Evolutionary conservation across 2,797 vertebrate species (phyloP).

Genomic region (Nannoperca obscura): DNA sequence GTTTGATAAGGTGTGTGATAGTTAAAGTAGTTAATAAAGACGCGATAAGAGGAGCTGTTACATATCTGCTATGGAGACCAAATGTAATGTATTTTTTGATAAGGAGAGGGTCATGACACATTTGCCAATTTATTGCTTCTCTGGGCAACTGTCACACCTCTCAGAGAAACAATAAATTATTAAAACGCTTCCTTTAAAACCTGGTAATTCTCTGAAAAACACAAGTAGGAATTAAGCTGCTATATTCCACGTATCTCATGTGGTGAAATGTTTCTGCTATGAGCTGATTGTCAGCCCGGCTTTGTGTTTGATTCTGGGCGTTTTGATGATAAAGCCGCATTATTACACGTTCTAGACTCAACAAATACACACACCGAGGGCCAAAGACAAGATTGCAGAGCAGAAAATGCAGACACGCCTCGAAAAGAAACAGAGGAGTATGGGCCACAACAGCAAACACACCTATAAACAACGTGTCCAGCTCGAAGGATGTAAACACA

Average conservation of each 20-base stretch:
- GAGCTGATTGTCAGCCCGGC: conserved; percentile 12
- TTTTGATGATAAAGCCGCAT: conserved; percentile 70
- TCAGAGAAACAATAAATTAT: conserved; percentile 1
- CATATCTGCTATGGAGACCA: conserved; percentile 60
- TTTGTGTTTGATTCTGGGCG: conserved; percentile 28
- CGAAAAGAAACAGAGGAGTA: conserved; percentile 55
- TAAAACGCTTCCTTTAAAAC: neutral
- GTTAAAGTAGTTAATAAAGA: conserved; percentile 70
- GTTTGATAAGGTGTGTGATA: conserved; percentile 60
- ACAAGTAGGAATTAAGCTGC: neutral
- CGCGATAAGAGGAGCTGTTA: conserved; percentile 65
- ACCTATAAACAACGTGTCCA: conserved; percentile 73
- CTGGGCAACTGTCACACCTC: conserved; percentile 26
- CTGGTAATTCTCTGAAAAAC: neutral
- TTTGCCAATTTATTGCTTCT: conserved; percentile 63
- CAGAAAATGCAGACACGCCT: conserved; percentile 64
- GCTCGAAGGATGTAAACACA: conserved; percentile 67
- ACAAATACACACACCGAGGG: conserved; percentile 65
- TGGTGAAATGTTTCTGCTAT: neutral
- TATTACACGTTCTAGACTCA: conserved; percentile 74
- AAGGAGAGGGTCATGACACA: conserved; percentile 61
- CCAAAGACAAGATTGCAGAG: conserved; percentile 60
- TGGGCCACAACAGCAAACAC: conserved; percentile 67
- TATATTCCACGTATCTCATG: neutral
- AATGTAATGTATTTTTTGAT: conserved; percentile 69